Evolutionary conservation across 2,888 invertebrate species (phyloP), one percentile per base, ranked within the genome.

Genomic region (Ichneumoninae sp.): DNA sequence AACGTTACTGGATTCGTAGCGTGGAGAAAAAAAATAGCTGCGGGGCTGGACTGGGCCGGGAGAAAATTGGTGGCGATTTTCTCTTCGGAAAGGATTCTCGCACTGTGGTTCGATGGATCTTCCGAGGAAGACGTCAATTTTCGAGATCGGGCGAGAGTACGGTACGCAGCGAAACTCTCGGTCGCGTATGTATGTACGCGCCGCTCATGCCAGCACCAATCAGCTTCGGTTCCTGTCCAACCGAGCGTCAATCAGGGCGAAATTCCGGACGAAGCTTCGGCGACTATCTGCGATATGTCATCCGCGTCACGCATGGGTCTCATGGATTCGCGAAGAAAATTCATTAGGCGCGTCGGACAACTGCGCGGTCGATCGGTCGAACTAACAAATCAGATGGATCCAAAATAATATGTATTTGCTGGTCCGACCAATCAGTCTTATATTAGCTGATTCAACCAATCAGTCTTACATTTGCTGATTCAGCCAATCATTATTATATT

Each of bases 191-290:
- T 79, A 78, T 70, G 80, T 79, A 80, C 80, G 66, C 44, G 77
- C 69, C 78, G 81, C 80, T 80, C 81, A 76, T 79, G 69, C 74
- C 68, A 79, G 80, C 77, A 82, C 79, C 80, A 86, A 86, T 86
- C 82, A 86, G 83, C 84, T 82, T 87, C 77, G 82, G 85, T 86
- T 86, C 86, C 86, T 86, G 85, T 85, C 75, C 78, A 80, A 84
- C 19, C 19, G 19, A 19, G 19, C 19, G 19, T 80, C 80, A 85
- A 87, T 87, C 82, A 85, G 76, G 75, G 81, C 79, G 69, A 82
- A 83, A 83, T 84, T 83, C 81, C 80, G 72, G 70, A 72, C 74
- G 70, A 74, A 83, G 68, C 82, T 62, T 80, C 78, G 69, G 77
- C 75, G 83, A 47, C 65, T 44, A 30, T 66, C 57, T 47, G 47